A percentile compares a stretch with the other conserved stretches of the same genome.
Evolutionary conservation across 1,140 invertebrate genomes (phyloP).

Genomic region (Teleopsis dalmanni): DNA sequence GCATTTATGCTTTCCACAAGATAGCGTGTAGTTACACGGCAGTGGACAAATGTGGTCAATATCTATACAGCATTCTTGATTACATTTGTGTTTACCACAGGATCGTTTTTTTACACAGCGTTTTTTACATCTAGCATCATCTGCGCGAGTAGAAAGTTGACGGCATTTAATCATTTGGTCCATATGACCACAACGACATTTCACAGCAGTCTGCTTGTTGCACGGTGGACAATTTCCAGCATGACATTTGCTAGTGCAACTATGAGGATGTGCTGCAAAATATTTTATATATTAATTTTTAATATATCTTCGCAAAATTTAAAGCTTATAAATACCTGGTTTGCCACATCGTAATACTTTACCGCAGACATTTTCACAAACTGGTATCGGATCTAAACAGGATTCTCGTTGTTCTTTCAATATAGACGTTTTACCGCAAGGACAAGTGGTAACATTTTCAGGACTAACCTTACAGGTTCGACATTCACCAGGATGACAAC

Average conservation of each 20-base stretch:
- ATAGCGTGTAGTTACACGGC: conserved; percentile 70
- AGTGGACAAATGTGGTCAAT: conserved; percentile 77
- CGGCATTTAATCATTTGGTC: conserved; percentile 73
- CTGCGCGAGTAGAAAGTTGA: conserved; percentile 59
- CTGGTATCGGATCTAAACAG: conserved; percentile 80
- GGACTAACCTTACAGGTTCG: conserved; percentile 56
- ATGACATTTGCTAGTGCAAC: conserved; percentile 66
- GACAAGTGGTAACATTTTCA: conserved; percentile 64
- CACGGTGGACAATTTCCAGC: conserved; percentile 74
- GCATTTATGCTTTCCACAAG: conserved; percentile 83
- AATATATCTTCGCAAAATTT: neutral
- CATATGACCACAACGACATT: conserved; percentile 87
- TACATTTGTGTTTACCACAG: conserved; percentile 86
- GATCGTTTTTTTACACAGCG: conserved; percentile 75
- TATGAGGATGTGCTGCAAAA: conserved; percentile 55
- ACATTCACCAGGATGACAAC: conserved; percentile 66
- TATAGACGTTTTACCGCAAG: conserved; percentile 67
- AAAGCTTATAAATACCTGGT: no score
- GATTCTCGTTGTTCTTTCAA: conserved; percentile 48
- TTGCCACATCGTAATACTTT: conserved; percentile 77
- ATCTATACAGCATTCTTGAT: conserved; percentile 77
- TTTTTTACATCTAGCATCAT: conserved; percentile 74
- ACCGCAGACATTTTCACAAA: conserved; percentile 73
- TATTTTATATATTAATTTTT: conserved; percentile 5
- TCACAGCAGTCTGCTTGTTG: conserved; percentile 64